Evolutionary conservation across 2,888 invertebrate genomes (phyloP).

Genomic region (Pristionchus mayeri): DNA sequence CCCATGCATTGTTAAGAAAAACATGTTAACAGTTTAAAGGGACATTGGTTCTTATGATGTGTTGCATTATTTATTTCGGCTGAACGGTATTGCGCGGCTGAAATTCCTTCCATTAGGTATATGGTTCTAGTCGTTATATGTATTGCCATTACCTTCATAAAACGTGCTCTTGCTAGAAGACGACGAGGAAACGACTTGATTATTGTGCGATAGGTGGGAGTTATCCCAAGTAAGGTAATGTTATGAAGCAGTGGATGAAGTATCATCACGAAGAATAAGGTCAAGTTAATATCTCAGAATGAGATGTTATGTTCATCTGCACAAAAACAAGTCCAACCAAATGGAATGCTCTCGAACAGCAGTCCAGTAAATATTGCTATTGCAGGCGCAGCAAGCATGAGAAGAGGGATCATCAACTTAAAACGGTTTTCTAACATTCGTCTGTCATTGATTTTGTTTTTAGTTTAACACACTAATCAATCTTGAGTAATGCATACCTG

Average conservation of each 20-base stretch:
- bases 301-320: not conserved
- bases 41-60: too few species aligned
- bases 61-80: too few species aligned
- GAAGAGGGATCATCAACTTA: not conserved
- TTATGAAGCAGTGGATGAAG: not conserved
- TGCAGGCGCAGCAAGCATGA: not conserved
- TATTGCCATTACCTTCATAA: not conserved
- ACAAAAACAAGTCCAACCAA: not conserved
- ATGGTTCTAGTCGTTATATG: too few species aligned
- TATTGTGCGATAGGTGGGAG: not conserved
- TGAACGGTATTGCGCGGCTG: too few species aligned
- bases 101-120: too few species aligned
- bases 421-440: not conserved
- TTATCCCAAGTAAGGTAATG: not conserved
- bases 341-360: not conserved
- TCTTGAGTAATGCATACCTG: too few species aligned
- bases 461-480: too few species aligned
- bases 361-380: not conserved
- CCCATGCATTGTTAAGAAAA: too few species aligned
- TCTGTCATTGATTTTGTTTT: too few species aligned
- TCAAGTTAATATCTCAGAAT: not conserved
- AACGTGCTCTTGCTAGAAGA: not conserved
- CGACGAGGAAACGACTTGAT: not conserved
- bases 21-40: too few species aligned
- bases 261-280: not conserved